These are phyloP conservation scores for Tragelaphus oryx DNA, from an alignment of 2,797 vertebrate genomes.

Conservation along the genomic window DNA sequence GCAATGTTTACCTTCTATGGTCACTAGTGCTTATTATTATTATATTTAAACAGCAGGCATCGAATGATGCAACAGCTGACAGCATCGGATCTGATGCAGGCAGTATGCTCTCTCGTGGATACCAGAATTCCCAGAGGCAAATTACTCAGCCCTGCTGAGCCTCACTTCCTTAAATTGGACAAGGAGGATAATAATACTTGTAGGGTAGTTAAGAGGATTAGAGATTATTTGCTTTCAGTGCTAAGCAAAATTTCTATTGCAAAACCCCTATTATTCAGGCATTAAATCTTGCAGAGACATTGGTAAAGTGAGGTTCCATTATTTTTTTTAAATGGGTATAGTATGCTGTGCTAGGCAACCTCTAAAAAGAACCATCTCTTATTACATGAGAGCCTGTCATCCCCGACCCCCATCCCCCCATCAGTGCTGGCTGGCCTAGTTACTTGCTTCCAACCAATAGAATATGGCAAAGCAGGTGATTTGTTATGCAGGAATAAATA, in stretches of 20 bases:
- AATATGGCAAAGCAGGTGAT: not conserved
- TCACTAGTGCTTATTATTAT: not conserved
- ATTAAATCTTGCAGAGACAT: conserved; percentile 40
- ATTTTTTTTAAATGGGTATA: not conserved
- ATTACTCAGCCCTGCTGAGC: conserved; percentile 21
- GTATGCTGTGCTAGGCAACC: too few relatives aligned
- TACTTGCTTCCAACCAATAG: not conserved
- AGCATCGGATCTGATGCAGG: not conserved
- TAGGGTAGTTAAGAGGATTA: conserved; percentile 62
- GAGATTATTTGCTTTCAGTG: conserved; percentile 46
- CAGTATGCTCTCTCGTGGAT: not conserved
- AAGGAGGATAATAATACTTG: conserved; percentile 1
- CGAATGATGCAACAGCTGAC: not conserved
- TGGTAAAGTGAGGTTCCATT: conserved; percentile 43
- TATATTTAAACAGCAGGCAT: not conserved
- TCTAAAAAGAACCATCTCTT: not conserved
- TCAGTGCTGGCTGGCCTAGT: not conserved
- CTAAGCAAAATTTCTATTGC: conserved; percentile 34
- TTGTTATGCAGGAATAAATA: not conserved
- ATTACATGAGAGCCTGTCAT: not conserved
- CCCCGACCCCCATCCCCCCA: not conserved
- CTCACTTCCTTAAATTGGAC: conserved; percentile 24
- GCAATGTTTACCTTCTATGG: not conserved
- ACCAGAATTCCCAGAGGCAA: conserved; percentile 49
- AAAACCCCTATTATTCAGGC: conserved; percentile 28